Conservation (phyloP, 2,888 invertebrate genomes). For the Drosophila fulvimacula region DNA sequence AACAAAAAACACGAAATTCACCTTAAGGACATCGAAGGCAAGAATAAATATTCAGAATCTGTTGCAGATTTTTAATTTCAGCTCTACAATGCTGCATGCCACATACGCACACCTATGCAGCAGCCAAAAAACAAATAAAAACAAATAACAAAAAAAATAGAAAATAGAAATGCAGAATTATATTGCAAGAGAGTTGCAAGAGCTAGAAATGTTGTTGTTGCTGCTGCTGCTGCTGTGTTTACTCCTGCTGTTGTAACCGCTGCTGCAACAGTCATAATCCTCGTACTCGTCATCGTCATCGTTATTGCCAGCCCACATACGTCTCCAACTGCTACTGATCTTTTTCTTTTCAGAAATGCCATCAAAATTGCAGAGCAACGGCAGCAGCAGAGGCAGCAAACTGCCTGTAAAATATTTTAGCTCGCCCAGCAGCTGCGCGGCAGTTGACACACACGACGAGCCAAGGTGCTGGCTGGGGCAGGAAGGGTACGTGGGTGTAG, state of each 20-base stretch:
- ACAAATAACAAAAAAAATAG: not conserved
- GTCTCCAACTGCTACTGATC: constrained; percentile 55
- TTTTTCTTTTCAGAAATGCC: constrained; percentile 58
- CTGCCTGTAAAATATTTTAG: constrained; percentile 76
- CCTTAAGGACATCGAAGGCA: constrained; percentile 19
- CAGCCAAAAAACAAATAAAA: not conserved
- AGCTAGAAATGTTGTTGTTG: constrained; percentile 74
- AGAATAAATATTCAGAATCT: constrained; percentile 18
- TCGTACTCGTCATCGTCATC: constrained; percentile 45
- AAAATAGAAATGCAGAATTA: constrained; percentile 76
- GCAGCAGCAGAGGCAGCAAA: constrained; percentile 55
- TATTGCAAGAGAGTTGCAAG: constrained; percentile 56
- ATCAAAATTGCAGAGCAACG: constrained; percentile 66
- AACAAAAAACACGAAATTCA: not conserved
- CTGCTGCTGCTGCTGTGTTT: constrained; percentile 56
- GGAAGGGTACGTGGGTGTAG: not conserved
- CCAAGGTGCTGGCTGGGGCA: not conserved
- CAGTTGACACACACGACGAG: constrained; percentile 10
- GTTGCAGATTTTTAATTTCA: constrained; percentile 5
- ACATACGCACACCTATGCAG: constrained; percentile 14
- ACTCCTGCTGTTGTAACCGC: constrained; percentile 43
- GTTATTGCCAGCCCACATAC: constrained; percentile 34
- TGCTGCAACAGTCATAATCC: constrained; percentile 32
- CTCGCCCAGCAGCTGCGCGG: constrained; percentile 74
- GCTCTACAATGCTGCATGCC: not conserved